Evolutionary conservation across 2,113 vertebrate genomes (phyloP).

Genomic region (Piprites chloris): DNA sequence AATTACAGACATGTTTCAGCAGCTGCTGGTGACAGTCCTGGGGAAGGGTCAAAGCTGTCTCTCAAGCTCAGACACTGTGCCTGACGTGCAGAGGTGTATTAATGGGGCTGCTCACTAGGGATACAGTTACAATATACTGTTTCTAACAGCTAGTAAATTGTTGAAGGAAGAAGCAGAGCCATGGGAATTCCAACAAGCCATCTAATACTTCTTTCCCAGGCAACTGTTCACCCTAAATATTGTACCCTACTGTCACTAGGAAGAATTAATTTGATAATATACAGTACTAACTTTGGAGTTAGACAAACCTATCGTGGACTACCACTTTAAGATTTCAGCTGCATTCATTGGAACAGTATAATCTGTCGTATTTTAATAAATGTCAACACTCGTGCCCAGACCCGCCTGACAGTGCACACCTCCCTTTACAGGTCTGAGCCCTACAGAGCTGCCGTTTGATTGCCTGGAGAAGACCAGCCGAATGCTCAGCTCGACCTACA

Average conservation of each 20-base stretch:
- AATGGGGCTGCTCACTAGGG: neutral
- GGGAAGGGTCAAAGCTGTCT: neutral
- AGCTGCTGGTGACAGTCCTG: neutral
- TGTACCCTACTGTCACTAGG: neutral
- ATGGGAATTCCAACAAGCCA: neutral
- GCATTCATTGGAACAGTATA: neutral
- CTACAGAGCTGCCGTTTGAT: conserved; percentile 94
- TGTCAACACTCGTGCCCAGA: neutral
- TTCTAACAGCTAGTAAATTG: neutral
- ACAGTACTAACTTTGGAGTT: neutral
- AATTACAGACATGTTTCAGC: neutral
- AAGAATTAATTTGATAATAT: neutral
- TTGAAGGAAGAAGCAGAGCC: neutral
- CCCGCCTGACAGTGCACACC: neutral
- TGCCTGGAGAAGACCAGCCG: conserved; percentile 96
- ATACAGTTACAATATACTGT: neutral
- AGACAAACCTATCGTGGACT: neutral
- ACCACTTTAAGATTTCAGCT: neutral
- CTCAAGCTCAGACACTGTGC: neutral
- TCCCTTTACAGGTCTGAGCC: conserved; percentile 84
- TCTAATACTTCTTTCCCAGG: neutral
- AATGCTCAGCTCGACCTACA: conserved; percentile 98
- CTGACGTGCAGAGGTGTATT: neutral
- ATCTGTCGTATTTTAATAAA: neutral
- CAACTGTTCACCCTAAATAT: neutral